Conservation (phyloP, 2,113 vertebrate species). For the Helogale parvula region DNA sequence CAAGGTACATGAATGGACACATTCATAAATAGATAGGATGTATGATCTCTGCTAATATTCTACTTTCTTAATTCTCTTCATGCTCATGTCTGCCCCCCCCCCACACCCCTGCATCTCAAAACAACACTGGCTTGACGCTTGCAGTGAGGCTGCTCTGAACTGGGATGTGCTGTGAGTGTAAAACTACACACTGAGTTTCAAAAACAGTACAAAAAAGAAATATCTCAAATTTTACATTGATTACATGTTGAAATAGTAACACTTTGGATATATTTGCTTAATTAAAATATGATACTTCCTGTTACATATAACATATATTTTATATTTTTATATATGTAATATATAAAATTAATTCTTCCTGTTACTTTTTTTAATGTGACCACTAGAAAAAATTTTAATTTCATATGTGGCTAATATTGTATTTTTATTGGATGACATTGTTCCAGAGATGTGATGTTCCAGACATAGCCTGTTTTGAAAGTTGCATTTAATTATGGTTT, state of each 20-base stretch:
- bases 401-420: neutral
- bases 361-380: neutral
- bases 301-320: no score
- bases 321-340: neutral
- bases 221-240: neutral
- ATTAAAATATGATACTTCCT: neutral
- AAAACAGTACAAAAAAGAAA: neutral
- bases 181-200: neutral
- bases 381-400: neutral
- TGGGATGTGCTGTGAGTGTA: neutral
- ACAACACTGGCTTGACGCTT: neutral
- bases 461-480: neutral
- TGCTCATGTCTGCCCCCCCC: neutral
- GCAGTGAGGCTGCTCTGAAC: neutral
- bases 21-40: neutral
- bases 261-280: neutral
- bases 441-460: neutral
- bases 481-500: neutral
- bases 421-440: neutral
- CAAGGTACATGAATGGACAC: neutral
- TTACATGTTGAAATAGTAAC: neutral
- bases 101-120: neutral
- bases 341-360: neutral
- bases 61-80: neutral
- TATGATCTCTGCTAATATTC: neutral